A percentile compares a stretch with the other conserved stretches of the same genome.
phyloP scores from a whole-genome alignment of 2,797 vertebrate species.

The Crocodylus rhombifer region DNA sequence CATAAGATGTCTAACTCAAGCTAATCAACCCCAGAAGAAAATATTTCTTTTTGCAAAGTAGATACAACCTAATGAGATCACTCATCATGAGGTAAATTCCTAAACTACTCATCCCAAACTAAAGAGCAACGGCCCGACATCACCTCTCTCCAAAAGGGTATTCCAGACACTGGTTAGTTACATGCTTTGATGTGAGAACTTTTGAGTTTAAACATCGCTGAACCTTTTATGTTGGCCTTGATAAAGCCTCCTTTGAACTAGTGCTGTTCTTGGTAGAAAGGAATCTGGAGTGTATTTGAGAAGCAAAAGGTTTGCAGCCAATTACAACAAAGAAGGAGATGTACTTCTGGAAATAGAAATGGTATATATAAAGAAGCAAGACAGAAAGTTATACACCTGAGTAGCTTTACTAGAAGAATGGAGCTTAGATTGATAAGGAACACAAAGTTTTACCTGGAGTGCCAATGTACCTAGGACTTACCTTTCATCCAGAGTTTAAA shows the following conservation, averaged over 20 bases:
- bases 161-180: neutral
- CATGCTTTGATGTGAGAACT: accelerated
- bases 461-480: neutral
- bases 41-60: neutral
- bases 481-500: neutral
- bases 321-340: neutral
- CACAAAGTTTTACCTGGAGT: neutral
- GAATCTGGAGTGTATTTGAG: neutral
- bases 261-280: neutral
- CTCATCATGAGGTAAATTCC: neutral
- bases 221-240: neutral
- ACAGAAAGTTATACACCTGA: neutral
- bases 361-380: neutral
- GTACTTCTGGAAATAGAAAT: neutral
- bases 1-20: neutral
- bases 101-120: neutral
- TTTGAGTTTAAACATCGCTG: neutral
- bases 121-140: accelerated
- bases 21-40: neutral
- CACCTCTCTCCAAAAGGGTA: accelerated
- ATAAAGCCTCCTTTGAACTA: neutral
- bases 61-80: neutral
- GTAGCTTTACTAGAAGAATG: neutral
- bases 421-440: neutral
- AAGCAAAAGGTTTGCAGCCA: accelerated